Evolutionary conservation across 2,888 invertebrate genomes (phyloP).

Genomic region (Bombylius major): DNA sequence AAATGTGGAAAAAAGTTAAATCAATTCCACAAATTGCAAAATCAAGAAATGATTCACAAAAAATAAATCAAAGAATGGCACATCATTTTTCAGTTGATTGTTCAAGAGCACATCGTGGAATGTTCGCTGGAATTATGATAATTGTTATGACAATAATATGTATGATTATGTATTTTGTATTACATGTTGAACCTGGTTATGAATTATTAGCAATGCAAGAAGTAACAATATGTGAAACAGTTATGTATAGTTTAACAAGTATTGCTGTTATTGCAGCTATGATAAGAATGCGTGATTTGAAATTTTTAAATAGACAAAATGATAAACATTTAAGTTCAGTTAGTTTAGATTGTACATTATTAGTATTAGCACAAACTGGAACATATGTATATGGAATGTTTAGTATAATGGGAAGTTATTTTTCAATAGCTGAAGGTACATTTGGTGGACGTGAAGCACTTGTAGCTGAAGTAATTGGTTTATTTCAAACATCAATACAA

Average conservation of each 20-base stretch:
- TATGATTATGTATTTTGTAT: constrained; percentile 80
- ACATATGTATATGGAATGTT: constrained; percentile 81
- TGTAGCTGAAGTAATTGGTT: constrained; percentile 58
- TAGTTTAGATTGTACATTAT: constrained; percentile 59
- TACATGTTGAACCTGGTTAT: constrained; percentile 51
- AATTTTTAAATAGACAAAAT: constrained; percentile 37
- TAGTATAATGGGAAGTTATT: constrained; percentile 55
- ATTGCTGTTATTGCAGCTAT: constrained; percentile 49
- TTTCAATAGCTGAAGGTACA: constrained; percentile 31
- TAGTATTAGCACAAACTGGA: constrained; percentile 79
- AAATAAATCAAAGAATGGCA: constrained; percentile 33
- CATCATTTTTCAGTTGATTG: constrained; percentile 72
- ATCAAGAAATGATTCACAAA: constrained; percentile 31
- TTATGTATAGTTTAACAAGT: constrained; percentile 56
- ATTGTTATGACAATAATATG: constrained; percentile 75
- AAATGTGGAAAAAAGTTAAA: constrained; percentile 80
- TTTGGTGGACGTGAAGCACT: constrained; percentile 48
- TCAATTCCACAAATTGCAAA: constrained; percentile 43
- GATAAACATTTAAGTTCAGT: constrained; percentile 37
- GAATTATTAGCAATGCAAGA: constrained; percentile 55
- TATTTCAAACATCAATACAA: constrained; percentile 67
- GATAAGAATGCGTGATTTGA: constrained; percentile 51
- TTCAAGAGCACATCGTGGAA: constrained; percentile 67
- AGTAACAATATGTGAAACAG: constrained; percentile 63
- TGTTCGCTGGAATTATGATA: constrained; percentile 60